A percentile compares a stretch with the other conserved stretches of the same genome.
Conservation (phyloP, 1,140 invertebrate genomes). For the Asbolus verrucosus region DNA sequence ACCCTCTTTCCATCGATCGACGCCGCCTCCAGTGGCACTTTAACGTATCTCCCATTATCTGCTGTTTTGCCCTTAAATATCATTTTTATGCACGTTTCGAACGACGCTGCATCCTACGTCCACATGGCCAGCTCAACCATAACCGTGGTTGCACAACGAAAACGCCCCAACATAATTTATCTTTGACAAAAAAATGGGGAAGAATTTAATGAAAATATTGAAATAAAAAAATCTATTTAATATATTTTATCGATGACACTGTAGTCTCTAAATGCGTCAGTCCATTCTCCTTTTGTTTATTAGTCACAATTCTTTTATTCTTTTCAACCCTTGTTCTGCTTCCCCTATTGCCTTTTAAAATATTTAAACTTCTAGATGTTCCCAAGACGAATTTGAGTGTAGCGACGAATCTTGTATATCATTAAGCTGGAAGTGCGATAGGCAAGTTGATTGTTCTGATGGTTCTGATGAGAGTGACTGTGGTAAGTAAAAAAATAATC, state of each 20-base stretch:
- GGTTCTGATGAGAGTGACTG: slow-evolving; percentile 72
- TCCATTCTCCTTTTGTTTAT: too few species aligned
- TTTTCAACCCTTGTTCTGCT: too few species aligned
- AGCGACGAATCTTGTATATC: slow-evolving; percentile 75
- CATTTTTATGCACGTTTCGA: slow-evolving; percentile 22
- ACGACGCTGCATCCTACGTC: not conserved
- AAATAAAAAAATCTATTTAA: too few species aligned
- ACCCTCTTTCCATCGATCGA: slow-evolving; percentile 38
- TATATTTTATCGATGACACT: too few species aligned
- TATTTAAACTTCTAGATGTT: slow-evolving; percentile 71
- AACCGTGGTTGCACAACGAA: too few species aligned
- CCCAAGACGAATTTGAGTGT: slow-evolving; percentile 71
- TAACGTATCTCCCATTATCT: slow-evolving; percentile 39
- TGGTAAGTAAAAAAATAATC: slow-evolving; percentile 65
- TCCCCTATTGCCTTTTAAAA: too few species aligned
- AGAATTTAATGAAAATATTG: too few species aligned
- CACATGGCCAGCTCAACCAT: too few species aligned
- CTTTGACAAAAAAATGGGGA: too few species aligned
- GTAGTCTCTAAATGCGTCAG: too few species aligned
- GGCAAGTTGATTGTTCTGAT: slow-evolving; percentile 72
- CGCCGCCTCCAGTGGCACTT: slow-evolving; percentile 30
- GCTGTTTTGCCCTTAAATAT: slow-evolving; percentile 36
- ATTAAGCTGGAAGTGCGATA: slow-evolving; percentile 72
- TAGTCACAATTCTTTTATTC: too few species aligned
- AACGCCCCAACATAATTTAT: too few species aligned